Percentiles rank a stretch among this genome's conserved stretches.
These are phyloP conservation scores for Ischnus inquisitorius DNA, from an alignment of 2,888 invertebrate species.

Conservation along the genomic window DNA sequence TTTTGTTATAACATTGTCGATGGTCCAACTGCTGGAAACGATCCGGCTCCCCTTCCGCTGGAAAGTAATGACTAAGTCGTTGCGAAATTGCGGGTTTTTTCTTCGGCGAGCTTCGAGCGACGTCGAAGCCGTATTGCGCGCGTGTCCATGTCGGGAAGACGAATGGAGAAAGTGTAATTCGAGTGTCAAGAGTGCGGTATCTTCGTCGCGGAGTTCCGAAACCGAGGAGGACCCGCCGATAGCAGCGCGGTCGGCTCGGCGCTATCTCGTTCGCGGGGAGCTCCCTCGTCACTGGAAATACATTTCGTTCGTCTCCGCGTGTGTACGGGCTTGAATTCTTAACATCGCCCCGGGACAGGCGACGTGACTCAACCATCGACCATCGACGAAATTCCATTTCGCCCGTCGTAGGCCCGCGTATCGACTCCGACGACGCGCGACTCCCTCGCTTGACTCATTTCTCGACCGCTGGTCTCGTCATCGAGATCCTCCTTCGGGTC, in stretches of 20 bases:
- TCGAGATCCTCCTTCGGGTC: no score
- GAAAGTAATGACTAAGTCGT: neutral
- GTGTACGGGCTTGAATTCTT: conserved; percentile 7
- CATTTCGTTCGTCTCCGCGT: conserved; percentile 7
- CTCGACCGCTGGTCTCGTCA: neutral
- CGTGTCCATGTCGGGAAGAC: neutral
- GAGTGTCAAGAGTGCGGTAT: neutral
- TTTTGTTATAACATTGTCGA: no score
- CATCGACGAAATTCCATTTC: conserved; percentile 23
- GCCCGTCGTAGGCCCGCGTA: neutral
- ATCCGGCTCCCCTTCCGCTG: no score
- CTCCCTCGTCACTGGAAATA: neutral
- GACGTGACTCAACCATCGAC: conserved; percentile 11
- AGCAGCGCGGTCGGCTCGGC: neutral
- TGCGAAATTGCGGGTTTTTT: neutral
- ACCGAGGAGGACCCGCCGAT: neutral
- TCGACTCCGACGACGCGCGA: neutral
- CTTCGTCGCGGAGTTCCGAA: neutral
- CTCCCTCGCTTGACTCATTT: neutral
- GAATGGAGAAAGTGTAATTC: no score
- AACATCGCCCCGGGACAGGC: conserved; percentile 10
- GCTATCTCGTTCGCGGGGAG: no score
- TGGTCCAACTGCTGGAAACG: no score
- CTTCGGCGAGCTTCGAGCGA: neutral
- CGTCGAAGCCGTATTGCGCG: neutral